These are phyloP conservation scores for Penaeus chinensis DNA, from an alignment of 1,140 invertebrate genomes.

Conservation along the genomic window DNA sequence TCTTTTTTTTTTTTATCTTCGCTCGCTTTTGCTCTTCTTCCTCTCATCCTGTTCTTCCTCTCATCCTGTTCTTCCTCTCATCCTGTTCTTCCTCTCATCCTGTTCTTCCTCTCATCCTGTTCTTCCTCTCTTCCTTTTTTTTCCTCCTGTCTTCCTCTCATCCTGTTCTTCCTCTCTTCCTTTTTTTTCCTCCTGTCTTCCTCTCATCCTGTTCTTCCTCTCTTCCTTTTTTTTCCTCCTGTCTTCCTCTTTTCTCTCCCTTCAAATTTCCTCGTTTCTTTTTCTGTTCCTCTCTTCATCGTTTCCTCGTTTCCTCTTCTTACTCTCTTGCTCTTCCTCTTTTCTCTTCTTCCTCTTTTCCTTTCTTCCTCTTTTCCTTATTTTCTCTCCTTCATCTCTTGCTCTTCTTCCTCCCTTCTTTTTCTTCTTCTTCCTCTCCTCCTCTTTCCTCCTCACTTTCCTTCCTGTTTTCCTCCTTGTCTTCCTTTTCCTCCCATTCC, in stretches of 20 bases:
- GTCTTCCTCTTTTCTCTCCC: not conserved
- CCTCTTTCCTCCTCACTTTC: not conserved
- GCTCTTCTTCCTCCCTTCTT: not conserved
- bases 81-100: too few relatives aligned
- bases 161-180: not conserved
- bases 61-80: not conserved
- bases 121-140: not conserved
- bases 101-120: not conserved
- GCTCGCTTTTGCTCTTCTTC: not conserved
- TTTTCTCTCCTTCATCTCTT: not conserved
- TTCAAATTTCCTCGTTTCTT: not conserved
- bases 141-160: not conserved
- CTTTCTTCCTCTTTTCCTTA: too few relatives aligned
- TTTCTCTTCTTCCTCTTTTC: not conserved
- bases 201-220: not conserved
- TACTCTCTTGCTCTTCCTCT: not conserved
- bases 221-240: not conserved
- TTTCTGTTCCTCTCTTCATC: not conserved
- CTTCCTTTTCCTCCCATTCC: not conserved
- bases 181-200: not conserved
- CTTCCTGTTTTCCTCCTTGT: too few relatives aligned
- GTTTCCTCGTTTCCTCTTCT: not conserved
- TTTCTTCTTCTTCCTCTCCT: not conserved
- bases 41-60: not conserved
- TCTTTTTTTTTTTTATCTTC: too few relatives aligned